Conservation (phyloP, 1,140 invertebrate genomes). For the Monochamus saltuarius region DNA sequence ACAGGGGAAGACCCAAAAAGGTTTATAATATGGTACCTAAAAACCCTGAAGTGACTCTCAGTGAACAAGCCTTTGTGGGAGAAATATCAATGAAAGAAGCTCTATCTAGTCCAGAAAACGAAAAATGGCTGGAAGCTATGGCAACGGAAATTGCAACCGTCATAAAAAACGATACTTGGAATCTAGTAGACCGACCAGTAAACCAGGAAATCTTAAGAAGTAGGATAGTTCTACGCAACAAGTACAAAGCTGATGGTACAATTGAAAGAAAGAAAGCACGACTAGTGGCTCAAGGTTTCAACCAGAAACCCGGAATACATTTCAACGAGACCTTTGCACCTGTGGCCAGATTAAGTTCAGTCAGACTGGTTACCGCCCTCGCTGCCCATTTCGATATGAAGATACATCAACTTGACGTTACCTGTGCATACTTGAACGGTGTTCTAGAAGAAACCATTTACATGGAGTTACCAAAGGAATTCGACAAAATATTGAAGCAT, state of each 20-base stretch:
- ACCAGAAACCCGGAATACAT: slow-evolving; percentile 44
- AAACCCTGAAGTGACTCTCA: not conserved
- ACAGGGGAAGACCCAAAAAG: not conserved
- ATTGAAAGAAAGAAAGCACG: slow-evolving; percentile 48
- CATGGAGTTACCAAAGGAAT: slow-evolving; percentile 14
- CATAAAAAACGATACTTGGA: not conserved
- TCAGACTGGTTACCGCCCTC: slow-evolving; percentile 31
- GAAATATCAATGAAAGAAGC: not conserved
- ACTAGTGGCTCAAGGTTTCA: slow-evolving; percentile 49
- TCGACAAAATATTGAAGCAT: not conserved
- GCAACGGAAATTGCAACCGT: slow-evolving; percentile 19
- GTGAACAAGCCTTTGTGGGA: not conserved
- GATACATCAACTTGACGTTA: slow-evolving; percentile 39
- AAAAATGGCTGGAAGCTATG: slow-evolving; percentile 47
- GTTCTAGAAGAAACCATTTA: slow-evolving; percentile 10
- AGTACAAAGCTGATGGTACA: slow-evolving; percentile 35
- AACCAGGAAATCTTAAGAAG: not conserved
- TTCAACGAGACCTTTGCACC: slow-evolving; percentile 49
- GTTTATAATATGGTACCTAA: not conserved
- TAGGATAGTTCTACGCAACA: slow-evolving; percentile 44
- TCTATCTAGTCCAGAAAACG: not conserved
- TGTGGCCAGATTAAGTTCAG: slow-evolving; percentile 30
- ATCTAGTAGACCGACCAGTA: not conserved
- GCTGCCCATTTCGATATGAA: slow-evolving; percentile 26
- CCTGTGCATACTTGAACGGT: slow-evolving; percentile 33